Evolutionary conservation across 2,113 vertebrate species (phyloP).

Genomic region (Genyomyrus donnyi): DNA sequence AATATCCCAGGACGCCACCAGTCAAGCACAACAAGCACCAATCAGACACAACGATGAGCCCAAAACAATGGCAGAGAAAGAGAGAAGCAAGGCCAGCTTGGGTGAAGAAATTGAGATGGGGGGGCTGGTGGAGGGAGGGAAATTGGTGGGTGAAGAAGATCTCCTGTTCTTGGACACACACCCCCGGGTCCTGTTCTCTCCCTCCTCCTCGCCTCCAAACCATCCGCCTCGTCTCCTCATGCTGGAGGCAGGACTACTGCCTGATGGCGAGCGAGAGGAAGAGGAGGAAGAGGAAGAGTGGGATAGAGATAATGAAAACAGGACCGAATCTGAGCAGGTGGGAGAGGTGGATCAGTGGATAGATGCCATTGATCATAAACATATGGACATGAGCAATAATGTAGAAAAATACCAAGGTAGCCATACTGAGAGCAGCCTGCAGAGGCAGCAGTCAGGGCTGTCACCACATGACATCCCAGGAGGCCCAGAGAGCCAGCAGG

Average conservation of each 20-base stretch:
- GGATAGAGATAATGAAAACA: background rate
- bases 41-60: background rate
- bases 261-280: conserved; percentile 31
- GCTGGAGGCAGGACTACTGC: conserved; percentile 53
- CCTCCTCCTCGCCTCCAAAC: conserved; percentile 50
- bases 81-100: conserved; percentile 12
- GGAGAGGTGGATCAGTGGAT: conserved; percentile 25
- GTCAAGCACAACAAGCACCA: background rate
- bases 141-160: conserved; percentile 43
- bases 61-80: background rate
- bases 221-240: conserved; percentile 57
- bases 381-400: background rate
- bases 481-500: background rate
- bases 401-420: conserved; percentile 42
- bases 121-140: background rate
- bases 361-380: conserved; percentile 29
- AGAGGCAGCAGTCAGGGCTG: background rate
- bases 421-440: conserved; percentile 22
- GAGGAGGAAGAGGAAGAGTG: conserved; percentile 30
- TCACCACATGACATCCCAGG: background rate
- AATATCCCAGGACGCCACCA: background rate
- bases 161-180: conserved; percentile 57
- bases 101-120: background rate
- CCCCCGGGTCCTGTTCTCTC: conserved; percentile 60
- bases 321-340: background rate